Base-by-base conservation (phyloP, 2,888 invertebrate species). In the Cyaniris semiargus region DNA sequence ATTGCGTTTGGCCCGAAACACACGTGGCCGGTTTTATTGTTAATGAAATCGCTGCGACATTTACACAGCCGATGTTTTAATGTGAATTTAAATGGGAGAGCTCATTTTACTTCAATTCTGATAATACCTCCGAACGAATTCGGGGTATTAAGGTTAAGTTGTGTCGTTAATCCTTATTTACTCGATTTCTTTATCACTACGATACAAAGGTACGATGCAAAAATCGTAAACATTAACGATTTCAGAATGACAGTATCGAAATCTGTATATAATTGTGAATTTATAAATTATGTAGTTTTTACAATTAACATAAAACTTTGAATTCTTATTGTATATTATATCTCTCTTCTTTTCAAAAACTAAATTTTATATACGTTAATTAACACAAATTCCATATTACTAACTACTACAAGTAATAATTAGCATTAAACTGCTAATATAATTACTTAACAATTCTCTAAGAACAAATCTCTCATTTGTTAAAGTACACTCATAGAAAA, bases 11-110 rank as follows among this genome's bases (percentile, higher is more conserved):
- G n/a, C n/a, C n/a, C n/a, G n/a, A n/a, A n/a, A n/a, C n/a, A n/a
- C n/a, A n/a, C n/a, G n/a, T n/a, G n/a, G n/a, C n/a, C n/a, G n/a
- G n/a, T n/a, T n/a, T n/a, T n/a, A n/a, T n/a, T 79, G 58, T 56
- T 38, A 75, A 56, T 44, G 74, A 60, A 74, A 76, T 76, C 76
- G 76, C 76, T 76, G 71, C 76, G 76, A 72, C 76, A 23, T 53
- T 71, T 38, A 58, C 44, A 27, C 21, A 70, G 71, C 48, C 71
- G 34, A 71, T 70, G 76, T 76, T 76, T 71, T 71, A 71, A 71
- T 76, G 76, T 74, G 74, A 74, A 74, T 74, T 53, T 74, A 74
- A 74, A 74, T 74, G 74, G 48, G 53, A 74, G 23, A 13, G 72
- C 72, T 72, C 72, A 44, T 72, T 72, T 74, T 18, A 74, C 74